Evolutionary conservation across 2,113 vertebrate species (phyloP), one percentile per base, ranked within the genome.

Genomic region (Cheirogaleus medius): DNA sequence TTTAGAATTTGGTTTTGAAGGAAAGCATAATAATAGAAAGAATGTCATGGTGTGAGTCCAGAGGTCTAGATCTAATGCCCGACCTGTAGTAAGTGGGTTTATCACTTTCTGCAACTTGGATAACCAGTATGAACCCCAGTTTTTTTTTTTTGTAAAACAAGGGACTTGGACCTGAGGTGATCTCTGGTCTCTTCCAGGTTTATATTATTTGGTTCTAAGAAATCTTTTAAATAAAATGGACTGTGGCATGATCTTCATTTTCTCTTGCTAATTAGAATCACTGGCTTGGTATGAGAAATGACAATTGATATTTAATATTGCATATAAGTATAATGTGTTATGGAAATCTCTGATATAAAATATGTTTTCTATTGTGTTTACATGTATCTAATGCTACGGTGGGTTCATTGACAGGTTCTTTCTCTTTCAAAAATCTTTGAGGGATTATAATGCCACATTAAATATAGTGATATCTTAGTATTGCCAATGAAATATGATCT

Each of bases 401-500:
- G 34, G 42, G 8, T 63, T 81, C 39, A 76, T 42, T n/a, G 44
- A 58, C 20, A 76, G 63, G 73, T 73, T 86, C 32, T 88, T 77
- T 82, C 52, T 77, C n/a, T 90, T 96, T 78, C 29, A 92, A 74
- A 82, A 86, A 9, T 60, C 54, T 17, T 76, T 94, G 63, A 68
- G 37, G 39, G 39, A 34, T 78, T 92, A 44, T 54, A 58, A 64
- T 90, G 54, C 49, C 21, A 20, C 5, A 11, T 52, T 58, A 90
- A 92, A 90, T 49, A 63, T 68, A 56, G 21, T 74, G 0, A 52
- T 58, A 39, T 32, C 4, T 74, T 52, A 76, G 18, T 76, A 20
- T 52, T 85, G 39, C 29, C 52, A 42, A 5, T 66, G 74, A 94
- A 80, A 81, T 44, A 10, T 49, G 76, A 63, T 47, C 29, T 73